phyloP scores from a whole-genome alignment of 1,140 invertebrate genomes.

The Charaxes varanes region DNA sequence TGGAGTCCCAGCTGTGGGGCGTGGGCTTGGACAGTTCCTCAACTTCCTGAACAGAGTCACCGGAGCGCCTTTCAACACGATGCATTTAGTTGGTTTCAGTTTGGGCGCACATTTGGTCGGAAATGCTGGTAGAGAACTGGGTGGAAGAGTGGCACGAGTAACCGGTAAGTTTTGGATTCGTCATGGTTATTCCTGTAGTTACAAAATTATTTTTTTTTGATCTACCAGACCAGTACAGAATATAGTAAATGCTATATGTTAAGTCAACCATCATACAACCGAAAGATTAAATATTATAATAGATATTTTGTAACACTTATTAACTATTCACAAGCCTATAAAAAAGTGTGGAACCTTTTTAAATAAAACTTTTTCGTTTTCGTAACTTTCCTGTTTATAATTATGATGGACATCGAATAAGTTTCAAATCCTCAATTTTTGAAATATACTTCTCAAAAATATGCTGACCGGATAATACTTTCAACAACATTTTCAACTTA shows the following conservation, averaged over 20 bases:
- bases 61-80: constrained; percentile 53
- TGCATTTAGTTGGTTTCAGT: constrained; percentile 92
- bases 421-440: too few relatives aligned
- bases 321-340: background rate
- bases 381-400: too few relatives aligned
- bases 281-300: too few relatives aligned
- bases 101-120: constrained; percentile 93
- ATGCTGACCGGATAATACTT: too few relatives aligned
- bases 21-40: constrained; percentile 61
- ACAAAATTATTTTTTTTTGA: too few relatives aligned
- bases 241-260: too few relatives aligned
- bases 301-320: background rate
- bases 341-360: background rate
- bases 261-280: too few relatives aligned
- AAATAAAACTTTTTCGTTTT: background rate
- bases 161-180: constrained; percentile 33
- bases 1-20: constrained; percentile 64
- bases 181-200: too few relatives aligned
- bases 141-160: constrained; percentile 35
- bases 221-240: too few relatives aligned
- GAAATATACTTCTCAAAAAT: too few relatives aligned
- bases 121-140: constrained; percentile 75
- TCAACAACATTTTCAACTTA: too few relatives aligned
- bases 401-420: too few relatives aligned
- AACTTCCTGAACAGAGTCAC: constrained; percentile 33